Evolutionary conservation across 2,797 vertebrate genomes (phyloP).

Genomic region (Vespertilio murinus): DNA sequence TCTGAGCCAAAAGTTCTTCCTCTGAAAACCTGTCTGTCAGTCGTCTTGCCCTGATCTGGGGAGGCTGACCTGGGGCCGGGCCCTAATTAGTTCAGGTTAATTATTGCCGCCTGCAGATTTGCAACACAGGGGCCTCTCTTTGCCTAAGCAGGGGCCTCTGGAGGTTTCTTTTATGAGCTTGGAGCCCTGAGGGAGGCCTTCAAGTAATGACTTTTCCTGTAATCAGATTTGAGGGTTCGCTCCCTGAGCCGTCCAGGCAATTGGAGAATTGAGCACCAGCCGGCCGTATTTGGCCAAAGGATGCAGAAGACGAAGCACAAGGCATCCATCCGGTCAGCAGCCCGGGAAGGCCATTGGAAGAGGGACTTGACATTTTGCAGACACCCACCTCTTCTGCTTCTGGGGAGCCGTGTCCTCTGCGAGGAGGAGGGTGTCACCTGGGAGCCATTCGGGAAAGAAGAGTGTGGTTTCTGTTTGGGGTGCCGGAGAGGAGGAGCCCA

Average conservation of each 20-base stretch:
- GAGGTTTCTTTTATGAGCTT: slow-evolving; percentile 94
- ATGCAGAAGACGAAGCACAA: slow-evolving; percentile 73
- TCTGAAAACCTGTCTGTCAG: slow-evolving; percentile 76
- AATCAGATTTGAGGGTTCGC: slow-evolving; percentile 88
- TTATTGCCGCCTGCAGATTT: slow-evolving; percentile 95
- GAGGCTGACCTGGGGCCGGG: slow-evolving; percentile 85
- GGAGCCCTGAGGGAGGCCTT: slow-evolving; percentile 88
- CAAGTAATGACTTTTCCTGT: slow-evolving; percentile 89
- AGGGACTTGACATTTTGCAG: background rate
- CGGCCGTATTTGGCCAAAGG: slow-evolving; percentile 83
- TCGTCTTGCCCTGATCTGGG: slow-evolving; percentile 78
- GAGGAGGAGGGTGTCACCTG: slow-evolving; percentile 72
- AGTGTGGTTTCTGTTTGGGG: slow-evolving; percentile 72
- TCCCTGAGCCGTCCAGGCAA: slow-evolving; percentile 86
- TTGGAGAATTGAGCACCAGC: slow-evolving; percentile 83
- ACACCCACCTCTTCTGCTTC: slow-evolving; percentile 53
- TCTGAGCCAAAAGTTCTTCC: slow-evolving; percentile 66
- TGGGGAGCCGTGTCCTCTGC: slow-evolving; percentile 75
- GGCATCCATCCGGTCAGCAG: background rate
- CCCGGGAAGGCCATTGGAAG: background rate
- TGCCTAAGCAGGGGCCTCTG: slow-evolving; percentile 83
- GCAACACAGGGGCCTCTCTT: slow-evolving; percentile 86
- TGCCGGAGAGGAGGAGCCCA: slow-evolving; percentile 65
- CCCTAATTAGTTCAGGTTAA: slow-evolving; percentile 98
- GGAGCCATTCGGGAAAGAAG: slow-evolving; percentile 72